Evolutionary conservation across 2,797 vertebrate species (phyloP).

Genomic region (Notoglanidium macrostoma): DNA sequence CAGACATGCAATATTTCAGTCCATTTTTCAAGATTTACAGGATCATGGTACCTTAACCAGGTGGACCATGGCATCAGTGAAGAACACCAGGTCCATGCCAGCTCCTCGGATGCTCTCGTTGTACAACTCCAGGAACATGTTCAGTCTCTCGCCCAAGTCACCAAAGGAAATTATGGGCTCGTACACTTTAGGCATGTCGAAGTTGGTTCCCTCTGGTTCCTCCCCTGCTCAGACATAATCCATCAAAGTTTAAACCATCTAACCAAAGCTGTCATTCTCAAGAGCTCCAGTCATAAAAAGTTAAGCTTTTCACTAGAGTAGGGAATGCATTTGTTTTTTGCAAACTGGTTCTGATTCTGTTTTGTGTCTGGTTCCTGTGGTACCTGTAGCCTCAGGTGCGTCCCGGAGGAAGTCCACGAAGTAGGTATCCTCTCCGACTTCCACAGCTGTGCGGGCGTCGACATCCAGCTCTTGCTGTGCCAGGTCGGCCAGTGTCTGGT

Average conservation of each 20-base stretch:
- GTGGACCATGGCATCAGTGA: conserved; percentile 91
- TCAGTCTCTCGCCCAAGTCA: conserved; percentile 80
- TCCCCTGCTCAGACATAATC: conserved; percentile 75
- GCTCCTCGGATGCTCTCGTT: conserved; percentile 87
- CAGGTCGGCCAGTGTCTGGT: conserved; percentile 76
- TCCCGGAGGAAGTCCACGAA: conserved; percentile 96
- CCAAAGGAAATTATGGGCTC: conserved; percentile 84
- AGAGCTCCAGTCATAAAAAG: not conserved
- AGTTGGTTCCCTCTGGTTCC: conserved; percentile 78
- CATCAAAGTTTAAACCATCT: not conserved
- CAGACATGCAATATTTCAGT: not conserved
- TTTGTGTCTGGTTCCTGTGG: not conserved
- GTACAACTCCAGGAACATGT: conserved; percentile 84
- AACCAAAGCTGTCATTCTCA: not conserved
- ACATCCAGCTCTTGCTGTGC: conserved; percentile 77
- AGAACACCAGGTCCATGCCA: conserved; percentile 94
- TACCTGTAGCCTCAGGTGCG: conserved; percentile 87
- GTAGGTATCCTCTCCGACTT: conserved; percentile 75
- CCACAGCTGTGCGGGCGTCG: conserved; percentile 68
- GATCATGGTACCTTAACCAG: conserved; percentile 85
- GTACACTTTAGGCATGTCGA: conserved; percentile 87
- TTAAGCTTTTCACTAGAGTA: not conserved
- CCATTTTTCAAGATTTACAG: not conserved
- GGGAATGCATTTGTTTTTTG: not conserved
- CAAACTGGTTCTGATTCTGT: not conserved